Conservation (phyloP, 1,140 invertebrate species). For the Lethrus apterus region DNA sequence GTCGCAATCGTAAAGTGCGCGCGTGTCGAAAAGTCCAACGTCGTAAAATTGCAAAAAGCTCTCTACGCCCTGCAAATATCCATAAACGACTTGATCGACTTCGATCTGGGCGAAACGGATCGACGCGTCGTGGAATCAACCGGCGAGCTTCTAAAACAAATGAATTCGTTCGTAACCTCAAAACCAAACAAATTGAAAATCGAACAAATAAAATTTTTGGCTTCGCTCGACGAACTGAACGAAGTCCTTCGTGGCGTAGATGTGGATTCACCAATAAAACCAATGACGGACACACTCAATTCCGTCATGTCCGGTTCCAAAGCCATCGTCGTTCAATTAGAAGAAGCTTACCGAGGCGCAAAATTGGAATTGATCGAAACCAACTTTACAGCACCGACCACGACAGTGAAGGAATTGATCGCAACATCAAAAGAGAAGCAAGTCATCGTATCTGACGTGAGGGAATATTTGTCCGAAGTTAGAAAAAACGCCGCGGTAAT, state of each 20-base stretch:
- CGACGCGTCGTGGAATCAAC: conserved; percentile 27
- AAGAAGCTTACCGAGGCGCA: not conserved
- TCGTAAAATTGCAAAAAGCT: conserved; percentile 30
- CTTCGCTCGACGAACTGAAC: not conserved
- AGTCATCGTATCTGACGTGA: conserved; percentile 7
- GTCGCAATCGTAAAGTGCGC: conserved; percentile 30
- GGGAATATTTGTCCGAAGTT: conserved; percentile 11
- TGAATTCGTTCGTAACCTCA: conserved; percentile 24
- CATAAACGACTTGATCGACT: conserved; percentile 34
- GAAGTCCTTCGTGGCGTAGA: conserved; percentile 9
- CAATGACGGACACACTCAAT: conserved; percentile 12
- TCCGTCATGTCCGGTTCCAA: not conserved
- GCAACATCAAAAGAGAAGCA: not conserved
- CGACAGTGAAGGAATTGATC: not conserved
- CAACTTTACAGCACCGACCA: conserved; percentile 10
- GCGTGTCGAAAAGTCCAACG: conserved; percentile 21
- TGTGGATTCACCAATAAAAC: conserved; percentile 21
- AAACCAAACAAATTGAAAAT: not conserved
- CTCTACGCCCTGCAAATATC: conserved; percentile 32
- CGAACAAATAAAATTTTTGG: not conserved
- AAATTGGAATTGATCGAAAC: conserved; percentile 16
- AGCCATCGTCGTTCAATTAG: not conserved
- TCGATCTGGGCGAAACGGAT: conserved; percentile 25
- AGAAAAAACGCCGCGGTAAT: conserved; percentile 4
- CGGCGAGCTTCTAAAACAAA: conserved; percentile 22